Conservation (phyloP, 2,797 vertebrate species). For the Clamator glandarius region DNA sequence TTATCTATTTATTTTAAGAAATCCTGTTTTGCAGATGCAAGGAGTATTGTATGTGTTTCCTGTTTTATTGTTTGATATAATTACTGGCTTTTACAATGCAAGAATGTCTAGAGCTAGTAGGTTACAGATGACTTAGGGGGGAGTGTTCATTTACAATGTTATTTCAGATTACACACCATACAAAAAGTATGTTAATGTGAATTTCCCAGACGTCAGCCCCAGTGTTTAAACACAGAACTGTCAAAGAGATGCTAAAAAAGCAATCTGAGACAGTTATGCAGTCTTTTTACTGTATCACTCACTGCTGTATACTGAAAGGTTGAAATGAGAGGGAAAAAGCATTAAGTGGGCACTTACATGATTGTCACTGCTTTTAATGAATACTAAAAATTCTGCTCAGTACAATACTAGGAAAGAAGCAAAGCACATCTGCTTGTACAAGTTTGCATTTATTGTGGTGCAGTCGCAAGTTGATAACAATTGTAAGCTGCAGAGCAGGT, state of each 20-base stretch:
- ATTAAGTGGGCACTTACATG: constrained; percentile 71
- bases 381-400: constrained; percentile 41
- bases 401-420: neutral
- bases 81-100: neutral
- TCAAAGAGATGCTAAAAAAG: constrained; percentile 71
- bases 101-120: neutral
- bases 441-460: neutral
- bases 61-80: constrained; percentile 7
- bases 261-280: constrained; percentile 66
- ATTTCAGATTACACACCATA: neutral
- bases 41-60: constrained; percentile 11
- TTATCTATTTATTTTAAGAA: constrained; percentile 24
- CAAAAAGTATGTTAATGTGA: constrained; percentile 52
- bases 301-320: constrained; percentile 44
- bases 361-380: constrained; percentile 62
- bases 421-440: constrained; percentile 8
- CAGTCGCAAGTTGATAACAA: neutral
- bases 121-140: constrained; percentile 20
- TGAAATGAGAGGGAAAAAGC: constrained; percentile 57
- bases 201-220: constrained; percentile 61
- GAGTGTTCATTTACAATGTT: constrained; percentile 16
- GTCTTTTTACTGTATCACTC: constrained; percentile 57
- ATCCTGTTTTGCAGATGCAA: neutral
- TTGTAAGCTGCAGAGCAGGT: neutral
- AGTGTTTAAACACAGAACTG: constrained; percentile 74